Evolutionary conservation across 2,113 vertebrate species (phyloP), one percentile per base, ranked within the genome.

Genomic region (Origma solitaria): DNA sequence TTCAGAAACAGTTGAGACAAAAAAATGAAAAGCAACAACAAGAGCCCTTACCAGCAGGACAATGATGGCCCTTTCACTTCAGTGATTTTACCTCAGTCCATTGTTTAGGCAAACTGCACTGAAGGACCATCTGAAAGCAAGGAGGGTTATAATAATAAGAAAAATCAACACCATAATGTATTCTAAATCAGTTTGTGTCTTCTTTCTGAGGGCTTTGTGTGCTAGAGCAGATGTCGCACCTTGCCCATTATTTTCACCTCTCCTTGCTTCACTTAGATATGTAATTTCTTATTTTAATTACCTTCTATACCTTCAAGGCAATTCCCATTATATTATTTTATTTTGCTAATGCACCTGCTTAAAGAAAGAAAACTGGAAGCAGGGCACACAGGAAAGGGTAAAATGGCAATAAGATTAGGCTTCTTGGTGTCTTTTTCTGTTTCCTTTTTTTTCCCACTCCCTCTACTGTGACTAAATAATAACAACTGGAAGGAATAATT

Each of bases 211-310:
- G 60, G 72, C 28, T 91, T 69, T 71, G 18, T 64, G 17, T 42
- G 45, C 40, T n/a, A 38, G 15, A 82, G 77, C 88, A 94, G 92
- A 83, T 92, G 82, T 96, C 83, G 82, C 88, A 82, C 56, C 72
- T 82, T 65, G 65, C 37, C 28, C 25, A 33, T 72, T 81, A n/a
- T 18, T 76, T 83, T 87, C 47, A 56, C 37, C 64, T 75, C 40
- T 44, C 58, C 18, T 88, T 75, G 51, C 44, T 86, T 96, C 72
- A 61, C 30, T 40, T 68, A 60, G 35, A n/a, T 86, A 14, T 53
- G 64, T 78, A 24, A 40, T 40, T 40, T 80, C 91, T 72, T 88
- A 51, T 81, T 96, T 92, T 95, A 94, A 96, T 95, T 96, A 50
- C 69, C 40, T 72, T 72, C 85, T 71, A 50, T 53, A 72, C 58